Percentiles rank a stretch among this genome's conserved stretches.
Evolutionary conservation across 2,888 invertebrate species (phyloP).

Genomic region (Crioceris asparagi): DNA sequence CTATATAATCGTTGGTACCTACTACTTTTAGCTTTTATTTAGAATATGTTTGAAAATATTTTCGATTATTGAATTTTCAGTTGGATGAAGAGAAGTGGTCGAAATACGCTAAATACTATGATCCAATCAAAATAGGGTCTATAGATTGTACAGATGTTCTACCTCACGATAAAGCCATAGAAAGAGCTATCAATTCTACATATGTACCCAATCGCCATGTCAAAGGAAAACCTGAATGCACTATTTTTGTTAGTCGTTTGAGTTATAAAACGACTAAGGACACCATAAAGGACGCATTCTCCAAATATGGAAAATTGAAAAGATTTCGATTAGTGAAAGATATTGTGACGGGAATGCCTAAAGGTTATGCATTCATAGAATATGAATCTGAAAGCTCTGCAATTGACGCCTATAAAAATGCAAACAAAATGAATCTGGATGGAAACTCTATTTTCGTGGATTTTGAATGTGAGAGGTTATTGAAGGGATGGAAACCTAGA

Average conservation of each 20-base stretch:
- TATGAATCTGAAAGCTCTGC: conserved; percentile 53
- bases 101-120: conserved; percentile 51
- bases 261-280: conserved; percentile 56
- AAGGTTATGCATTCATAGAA: conserved; percentile 80
- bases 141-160: conserved; percentile 77
- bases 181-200: conserved; percentile 56
- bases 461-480: conserved; percentile 57
- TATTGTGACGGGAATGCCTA: conserved; percentile 67
- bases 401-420: conserved; percentile 48
- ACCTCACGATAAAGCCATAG: conserved; percentile 70
- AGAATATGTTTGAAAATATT: too few relatives aligned
- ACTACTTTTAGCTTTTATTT: too few relatives aligned
- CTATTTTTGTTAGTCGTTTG: conserved; percentile 66
- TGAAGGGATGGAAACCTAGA: conserved; percentile 75
- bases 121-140: conserved; percentile 74
- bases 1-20: too few relatives aligned
- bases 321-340: conserved; percentile 58
- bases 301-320: conserved; percentile 54
- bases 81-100: too few relatives aligned
- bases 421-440: conserved; percentile 52
- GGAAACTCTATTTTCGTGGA: conserved; percentile 65
- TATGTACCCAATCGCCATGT: conserved; percentile 56
- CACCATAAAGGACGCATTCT: conserved; percentile 45
- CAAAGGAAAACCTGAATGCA: conserved; percentile 56
- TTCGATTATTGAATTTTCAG: too few relatives aligned